A percentile compares a stretch with the other conserved stretches of the same genome.
These are phyloP conservation scores for Lydus trimaculatus DNA, from an alignment of 2,888 invertebrate genomes.

Conservation along the genomic window DNA sequence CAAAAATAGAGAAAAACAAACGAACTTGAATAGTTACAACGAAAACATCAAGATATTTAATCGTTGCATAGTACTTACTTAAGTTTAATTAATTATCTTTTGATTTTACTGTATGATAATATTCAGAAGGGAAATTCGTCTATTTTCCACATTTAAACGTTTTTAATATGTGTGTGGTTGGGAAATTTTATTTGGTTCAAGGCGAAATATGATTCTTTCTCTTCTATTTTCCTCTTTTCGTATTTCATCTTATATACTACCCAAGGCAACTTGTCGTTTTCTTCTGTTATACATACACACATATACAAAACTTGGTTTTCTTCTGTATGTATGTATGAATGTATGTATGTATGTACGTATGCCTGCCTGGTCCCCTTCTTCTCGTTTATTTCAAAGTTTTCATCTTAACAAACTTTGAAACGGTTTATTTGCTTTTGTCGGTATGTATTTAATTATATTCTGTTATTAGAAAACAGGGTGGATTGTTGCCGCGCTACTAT, in stretches of 20 bases:
- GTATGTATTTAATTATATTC: conserved; percentile 3
- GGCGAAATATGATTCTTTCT: conserved; percentile 1
- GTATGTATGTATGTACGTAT: no score
- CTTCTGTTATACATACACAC: neutral
- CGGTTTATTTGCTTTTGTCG: neutral
- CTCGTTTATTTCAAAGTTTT: neutral
- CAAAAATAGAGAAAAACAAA: neutral
- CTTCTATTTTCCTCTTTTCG: conserved; percentile 1
- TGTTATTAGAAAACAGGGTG: neutral
- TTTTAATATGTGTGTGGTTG: neutral
- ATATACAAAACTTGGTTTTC: neutral
- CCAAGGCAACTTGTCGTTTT: neutral
- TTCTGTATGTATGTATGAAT: neutral
- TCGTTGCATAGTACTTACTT: no score
- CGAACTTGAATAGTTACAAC: neutral
- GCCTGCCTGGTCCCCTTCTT: neutral
- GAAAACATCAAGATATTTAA: neutral
- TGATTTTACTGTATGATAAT: neutral
- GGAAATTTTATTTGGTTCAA: neutral
- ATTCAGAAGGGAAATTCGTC: neutral
- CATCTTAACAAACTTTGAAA: neutral
- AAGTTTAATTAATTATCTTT: neutral
- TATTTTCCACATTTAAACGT: neutral
- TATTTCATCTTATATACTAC: neutral
- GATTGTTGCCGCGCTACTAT: neutral